phyloP scores from a whole-genome alignment of 2,797 vertebrate genomes.

The Pygocentrus nattereri region DNA sequence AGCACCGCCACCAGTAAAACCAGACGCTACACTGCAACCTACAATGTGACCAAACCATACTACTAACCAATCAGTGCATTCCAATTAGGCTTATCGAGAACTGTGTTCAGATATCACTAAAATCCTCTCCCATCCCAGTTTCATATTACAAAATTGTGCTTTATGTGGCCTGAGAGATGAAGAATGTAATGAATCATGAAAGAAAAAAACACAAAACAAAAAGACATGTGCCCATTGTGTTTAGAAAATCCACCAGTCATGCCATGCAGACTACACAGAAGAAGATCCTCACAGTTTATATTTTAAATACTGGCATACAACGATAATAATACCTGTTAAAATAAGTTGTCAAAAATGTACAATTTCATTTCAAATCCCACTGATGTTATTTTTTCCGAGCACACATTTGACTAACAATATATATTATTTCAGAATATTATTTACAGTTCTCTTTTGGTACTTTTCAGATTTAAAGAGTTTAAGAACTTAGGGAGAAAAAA shows the following conservation, averaged over 20 bases:
- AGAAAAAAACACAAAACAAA: constrained; percentile 44
- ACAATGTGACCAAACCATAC: background rate
- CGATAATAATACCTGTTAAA: constrained; percentile 70
- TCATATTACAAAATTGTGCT: constrained; percentile 19
- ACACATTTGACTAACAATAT: constrained; percentile 75
- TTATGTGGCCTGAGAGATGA: constrained; percentile 18
- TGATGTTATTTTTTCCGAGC: constrained; percentile 66
- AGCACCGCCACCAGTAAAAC: background rate
- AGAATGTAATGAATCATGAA: background rate
- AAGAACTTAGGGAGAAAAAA: constrained; percentile 38
- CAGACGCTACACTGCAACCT: background rate
- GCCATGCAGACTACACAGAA: constrained; percentile 80
- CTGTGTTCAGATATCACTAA: background rate
- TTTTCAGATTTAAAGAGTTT: constrained; percentile 65
- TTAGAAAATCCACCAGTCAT: constrained; percentile 76
- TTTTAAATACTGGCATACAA: constrained; percentile 61
- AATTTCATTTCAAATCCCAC: constrained; percentile 62
- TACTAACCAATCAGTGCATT: background rate
- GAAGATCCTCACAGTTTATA: constrained; percentile 70
- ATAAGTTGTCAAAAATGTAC: constrained; percentile 71
- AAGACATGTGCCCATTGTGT: constrained; percentile 52
- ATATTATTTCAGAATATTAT: constrained; percentile 77
- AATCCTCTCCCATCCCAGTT: background rate
- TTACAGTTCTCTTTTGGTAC: constrained; percentile 79
- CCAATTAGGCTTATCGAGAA: background rate